Evolutionary conservation across 2,797 vertebrate species (phyloP).

Genomic region (Luscinia megarhynchos): DNA sequence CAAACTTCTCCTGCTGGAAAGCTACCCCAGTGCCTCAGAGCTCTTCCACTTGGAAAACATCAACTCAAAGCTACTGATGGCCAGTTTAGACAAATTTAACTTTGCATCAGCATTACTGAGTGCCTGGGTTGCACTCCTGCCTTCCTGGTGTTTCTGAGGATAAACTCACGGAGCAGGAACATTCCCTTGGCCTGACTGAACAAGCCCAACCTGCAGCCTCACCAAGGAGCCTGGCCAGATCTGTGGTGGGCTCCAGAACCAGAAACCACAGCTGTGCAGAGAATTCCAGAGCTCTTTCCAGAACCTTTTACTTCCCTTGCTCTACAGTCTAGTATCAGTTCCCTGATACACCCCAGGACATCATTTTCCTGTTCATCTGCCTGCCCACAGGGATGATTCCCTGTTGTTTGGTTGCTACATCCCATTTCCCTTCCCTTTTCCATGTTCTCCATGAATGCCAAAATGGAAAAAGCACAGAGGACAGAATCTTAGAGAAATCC

Average conservation of each 20-base stretch:
- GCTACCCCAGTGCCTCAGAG: background rate
- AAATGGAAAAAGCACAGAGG: background rate
- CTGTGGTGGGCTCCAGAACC: background rate
- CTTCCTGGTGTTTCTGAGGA: background rate
- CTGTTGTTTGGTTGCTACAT: background rate
- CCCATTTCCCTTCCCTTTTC: background rate
- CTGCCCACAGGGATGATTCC: background rate
- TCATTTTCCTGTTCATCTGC: background rate
- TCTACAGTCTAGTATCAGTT: background rate
- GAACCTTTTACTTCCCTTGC: background rate
- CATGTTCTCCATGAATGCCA: background rate
- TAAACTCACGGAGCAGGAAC: background rate
- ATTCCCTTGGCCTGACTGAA: background rate
- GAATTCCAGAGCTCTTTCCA: background rate
- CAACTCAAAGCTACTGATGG: background rate
- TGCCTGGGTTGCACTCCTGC: background rate
- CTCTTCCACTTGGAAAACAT: conserved; percentile 18
- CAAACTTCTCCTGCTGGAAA: conserved; percentile 50
- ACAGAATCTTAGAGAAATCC: background rate
- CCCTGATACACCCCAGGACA: background rate
- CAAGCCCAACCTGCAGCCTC: background rate
- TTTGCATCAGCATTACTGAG: background rate
- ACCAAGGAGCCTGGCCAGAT: background rate
- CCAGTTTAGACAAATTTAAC: conserved; percentile 49
- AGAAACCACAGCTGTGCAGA: background rate